phyloP scores from a whole-genome alignment of 2,113 vertebrate species.

The Lycocorax pyrrhopterus region DNA sequence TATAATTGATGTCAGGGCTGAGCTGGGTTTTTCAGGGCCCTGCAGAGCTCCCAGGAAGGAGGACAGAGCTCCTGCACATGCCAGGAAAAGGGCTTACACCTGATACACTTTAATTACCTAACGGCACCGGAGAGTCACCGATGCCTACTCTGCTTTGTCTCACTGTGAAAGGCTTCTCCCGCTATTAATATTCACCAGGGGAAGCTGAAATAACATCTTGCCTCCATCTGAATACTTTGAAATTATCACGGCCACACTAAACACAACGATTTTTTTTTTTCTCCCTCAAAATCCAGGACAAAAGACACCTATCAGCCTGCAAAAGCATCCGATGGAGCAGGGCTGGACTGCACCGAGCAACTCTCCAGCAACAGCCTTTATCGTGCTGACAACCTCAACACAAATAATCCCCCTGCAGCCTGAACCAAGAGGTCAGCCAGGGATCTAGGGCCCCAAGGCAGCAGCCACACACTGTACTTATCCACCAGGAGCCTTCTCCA shows the following conservation, averaged over 20 bases:
- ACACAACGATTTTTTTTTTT: not conserved
- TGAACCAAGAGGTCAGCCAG: not conserved
- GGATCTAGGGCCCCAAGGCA: not conserved
- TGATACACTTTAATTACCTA: not conserved
- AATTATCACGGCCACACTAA: not conserved
- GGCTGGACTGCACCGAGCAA: rapidly evolving
- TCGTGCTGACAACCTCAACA: not conserved
- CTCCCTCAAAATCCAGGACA: not conserved
- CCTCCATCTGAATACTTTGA: not conserved
- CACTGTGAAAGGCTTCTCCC: not conserved
- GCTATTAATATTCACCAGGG: slow-evolving; percentile 32
- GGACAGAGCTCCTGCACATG: not conserved
- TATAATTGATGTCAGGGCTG: not conserved
- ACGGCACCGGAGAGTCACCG: not conserved
- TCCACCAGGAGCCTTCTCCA: not conserved
- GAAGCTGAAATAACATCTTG: not conserved
- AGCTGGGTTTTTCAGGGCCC: not conserved
- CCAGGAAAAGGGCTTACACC: not conserved
- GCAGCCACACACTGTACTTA: not conserved
- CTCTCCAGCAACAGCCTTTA: not conserved
- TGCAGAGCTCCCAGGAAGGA: not conserved
- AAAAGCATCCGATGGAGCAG: not conserved
- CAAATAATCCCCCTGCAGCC: not conserved
- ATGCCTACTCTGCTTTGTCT: not conserved
- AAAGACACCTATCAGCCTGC: not conserved